Conservation (phyloP, 2,888 invertebrate genomes). For the Zootermopsis nevadensis region DNA sequence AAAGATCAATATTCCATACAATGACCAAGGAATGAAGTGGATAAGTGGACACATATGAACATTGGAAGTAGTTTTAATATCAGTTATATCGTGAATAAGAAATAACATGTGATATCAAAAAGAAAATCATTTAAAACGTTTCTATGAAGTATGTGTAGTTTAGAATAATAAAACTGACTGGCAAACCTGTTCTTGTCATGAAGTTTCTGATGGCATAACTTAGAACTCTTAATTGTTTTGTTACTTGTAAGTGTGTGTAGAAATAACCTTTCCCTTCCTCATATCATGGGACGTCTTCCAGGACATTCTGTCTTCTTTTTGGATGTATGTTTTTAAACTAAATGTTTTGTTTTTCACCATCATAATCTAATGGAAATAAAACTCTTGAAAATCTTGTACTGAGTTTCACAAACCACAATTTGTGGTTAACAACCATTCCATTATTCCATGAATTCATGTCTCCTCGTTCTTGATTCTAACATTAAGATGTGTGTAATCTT, state of each 20-base stretch:
- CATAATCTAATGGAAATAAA: conserved; percentile 39
- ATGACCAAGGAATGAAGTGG: neutral
- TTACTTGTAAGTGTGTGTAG: neutral
- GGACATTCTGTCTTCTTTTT: neutral
- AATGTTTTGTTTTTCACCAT: conserved; percentile 39
- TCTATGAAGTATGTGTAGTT: conserved; percentile 5
- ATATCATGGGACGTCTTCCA: conserved; percentile 42
- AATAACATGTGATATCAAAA: conserved; percentile 19
- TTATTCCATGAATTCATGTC: neutral
- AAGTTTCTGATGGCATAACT: neutral
- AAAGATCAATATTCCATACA: neutral
- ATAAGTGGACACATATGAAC: neutral
- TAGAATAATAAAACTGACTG: neutral
- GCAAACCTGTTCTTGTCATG: neutral
- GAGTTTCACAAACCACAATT: neutral
- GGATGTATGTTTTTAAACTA: conserved; percentile 31
- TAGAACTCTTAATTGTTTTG: neutral
- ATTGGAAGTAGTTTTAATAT: conserved; percentile 3
- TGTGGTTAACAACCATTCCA: neutral
- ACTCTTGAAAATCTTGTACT: conserved; percentile 13
- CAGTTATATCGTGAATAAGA: conserved; percentile 9
- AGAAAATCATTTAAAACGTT: neutral
- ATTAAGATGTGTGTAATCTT: no score
- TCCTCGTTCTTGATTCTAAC: neutral
- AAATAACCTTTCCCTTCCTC: conserved; percentile 14